Evolutionary conservation across 2,113 vertebrate genomes (phyloP), one percentile per base, ranked within the genome.

Genomic region (Panurus biarmicus): DNA sequence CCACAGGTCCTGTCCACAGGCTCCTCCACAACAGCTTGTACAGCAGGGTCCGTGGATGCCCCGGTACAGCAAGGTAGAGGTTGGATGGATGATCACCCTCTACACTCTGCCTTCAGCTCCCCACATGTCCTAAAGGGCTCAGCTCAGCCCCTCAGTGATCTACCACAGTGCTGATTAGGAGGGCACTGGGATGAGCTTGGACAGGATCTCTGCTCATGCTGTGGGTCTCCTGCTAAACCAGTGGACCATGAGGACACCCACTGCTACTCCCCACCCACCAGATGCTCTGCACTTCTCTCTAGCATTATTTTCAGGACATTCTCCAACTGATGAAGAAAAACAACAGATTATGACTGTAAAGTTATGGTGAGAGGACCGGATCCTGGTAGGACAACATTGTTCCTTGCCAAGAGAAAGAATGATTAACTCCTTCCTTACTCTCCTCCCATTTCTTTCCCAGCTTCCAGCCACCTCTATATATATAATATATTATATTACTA

Each of bases 401-500:
- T 82, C 60, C 57, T 88, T 93, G 90, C 95, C 91, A 95, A 90
- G 85, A 89, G 67, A 91, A 74, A 44, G 50, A 91, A 93, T 26
- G 7, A 65, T 93, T 74, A 86, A 81, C 85, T 66, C 66, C 11
- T 78, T 64, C 67, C 87, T 85, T 65, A 76, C 36, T 93, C 51
- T 83, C n/a, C 47, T 89, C 57, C 60, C 22, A 11, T 74, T 87
- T 90, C 38, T 94, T 90, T 57, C 50, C 54, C 66, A 94, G 58
- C 81, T 93, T 81, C 56, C 33, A 75, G n/a, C 45, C 75, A 81
- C 33, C 38, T 87, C 90, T 88, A 84, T 90, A 93, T 94, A 95
- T 51, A 87, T 85, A 60, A 95, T 96, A 95, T 96, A 96, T 94
- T 97, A 95, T 96, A 96, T 97, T 94, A 97, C 94, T 97, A 96